Evolutionary conservation across 2,888 invertebrate genomes (phyloP).

Genomic region (Drosophila nr. medialis): DNA sequence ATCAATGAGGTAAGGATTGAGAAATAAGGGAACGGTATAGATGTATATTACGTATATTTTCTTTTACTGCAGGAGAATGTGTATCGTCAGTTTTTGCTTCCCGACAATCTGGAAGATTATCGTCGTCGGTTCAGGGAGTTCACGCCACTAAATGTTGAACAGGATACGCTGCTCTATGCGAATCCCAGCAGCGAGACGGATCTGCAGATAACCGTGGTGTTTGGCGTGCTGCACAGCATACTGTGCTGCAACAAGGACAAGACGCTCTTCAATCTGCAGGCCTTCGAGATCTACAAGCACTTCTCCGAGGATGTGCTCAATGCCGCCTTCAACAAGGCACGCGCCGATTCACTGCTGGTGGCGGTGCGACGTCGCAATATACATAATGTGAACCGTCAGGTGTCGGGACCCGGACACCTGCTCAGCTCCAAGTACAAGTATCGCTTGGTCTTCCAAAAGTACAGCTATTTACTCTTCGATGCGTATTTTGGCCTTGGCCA

Average conservation of each 20-base stretch:
- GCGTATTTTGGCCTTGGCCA: conserved; percentile 66
- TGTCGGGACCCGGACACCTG: conserved; percentile 82
- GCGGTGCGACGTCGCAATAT: conserved; percentile 83
- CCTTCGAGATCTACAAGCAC: conserved; percentile 90
- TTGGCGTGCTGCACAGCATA: conserved; percentile 87
- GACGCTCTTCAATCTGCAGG: conserved; percentile 88
- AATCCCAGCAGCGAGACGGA: conserved; percentile 77
- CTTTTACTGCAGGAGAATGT: conserved; percentile 23
- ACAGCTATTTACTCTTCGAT: conserved; percentile 77
- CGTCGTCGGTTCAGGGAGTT: conserved; percentile 67
- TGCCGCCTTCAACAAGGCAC: conserved; percentile 87
- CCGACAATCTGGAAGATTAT: conserved; percentile 82
- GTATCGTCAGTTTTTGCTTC: conserved; percentile 71
- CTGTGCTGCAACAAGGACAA: conserved; percentile 88
- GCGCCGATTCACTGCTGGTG: conserved; percentile 87
- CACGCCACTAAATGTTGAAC: conserved; percentile 58
- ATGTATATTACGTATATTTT: background rate
- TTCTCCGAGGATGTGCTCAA: conserved; percentile 89
- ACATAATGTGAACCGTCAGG: conserved; percentile 60
- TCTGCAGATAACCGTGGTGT: conserved; percentile 72
- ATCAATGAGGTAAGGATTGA: conserved; percentile 59
- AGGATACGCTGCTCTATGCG: conserved; percentile 62
- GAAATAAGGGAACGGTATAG: background rate
- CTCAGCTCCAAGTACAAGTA: conserved; percentile 85
- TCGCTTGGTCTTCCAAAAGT: conserved; percentile 76